A percentile compares a stretch with the other conserved stretches of the same genome.
Evolutionary conservation across 2,113 vertebrate genomes (phyloP).

Genomic region (Bubo bubo): DNA sequence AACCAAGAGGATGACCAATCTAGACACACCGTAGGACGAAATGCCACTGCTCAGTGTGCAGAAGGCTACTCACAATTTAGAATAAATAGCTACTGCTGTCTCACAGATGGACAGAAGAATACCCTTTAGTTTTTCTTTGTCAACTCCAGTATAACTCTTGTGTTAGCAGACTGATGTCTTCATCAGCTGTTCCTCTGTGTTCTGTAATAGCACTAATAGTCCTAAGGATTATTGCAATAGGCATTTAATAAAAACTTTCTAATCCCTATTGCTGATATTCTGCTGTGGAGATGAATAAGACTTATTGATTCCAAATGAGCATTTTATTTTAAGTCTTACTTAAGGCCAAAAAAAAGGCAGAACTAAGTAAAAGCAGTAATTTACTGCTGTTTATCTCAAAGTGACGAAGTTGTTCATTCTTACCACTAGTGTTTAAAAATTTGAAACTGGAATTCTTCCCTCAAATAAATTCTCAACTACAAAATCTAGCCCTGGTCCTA

Average conservation of each 20-base stretch:
- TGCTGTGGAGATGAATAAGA: not conserved
- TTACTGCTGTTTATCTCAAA: not conserved
- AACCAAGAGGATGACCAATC: not conserved
- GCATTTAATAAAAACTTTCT: not conserved
- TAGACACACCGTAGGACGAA: not conserved
- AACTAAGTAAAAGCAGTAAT: not conserved
- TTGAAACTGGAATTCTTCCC: not conserved
- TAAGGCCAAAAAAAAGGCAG: not conserved
- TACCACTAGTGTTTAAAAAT: not conserved
- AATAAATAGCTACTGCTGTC: not conserved
- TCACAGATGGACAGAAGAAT: not conserved
- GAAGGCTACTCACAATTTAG: not conserved
- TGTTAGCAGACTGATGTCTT: not conserved
- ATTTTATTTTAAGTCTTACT: not conserved
- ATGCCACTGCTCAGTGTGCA: not conserved
- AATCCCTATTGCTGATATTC: not conserved
- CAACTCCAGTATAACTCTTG: not conserved
- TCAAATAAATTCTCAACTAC: not conserved
- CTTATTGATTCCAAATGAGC: not conserved
- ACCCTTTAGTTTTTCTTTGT: not conserved
- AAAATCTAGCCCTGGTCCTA: not conserved
- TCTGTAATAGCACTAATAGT: not conserved
- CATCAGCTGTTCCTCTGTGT: not conserved
- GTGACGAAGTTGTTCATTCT: not conserved
- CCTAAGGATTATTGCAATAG: not conserved